Evolutionary conservation across 2,797 vertebrate species (phyloP), one percentile per base, ranked within the genome.

Genomic region (Girardinus metallicus): DNA sequence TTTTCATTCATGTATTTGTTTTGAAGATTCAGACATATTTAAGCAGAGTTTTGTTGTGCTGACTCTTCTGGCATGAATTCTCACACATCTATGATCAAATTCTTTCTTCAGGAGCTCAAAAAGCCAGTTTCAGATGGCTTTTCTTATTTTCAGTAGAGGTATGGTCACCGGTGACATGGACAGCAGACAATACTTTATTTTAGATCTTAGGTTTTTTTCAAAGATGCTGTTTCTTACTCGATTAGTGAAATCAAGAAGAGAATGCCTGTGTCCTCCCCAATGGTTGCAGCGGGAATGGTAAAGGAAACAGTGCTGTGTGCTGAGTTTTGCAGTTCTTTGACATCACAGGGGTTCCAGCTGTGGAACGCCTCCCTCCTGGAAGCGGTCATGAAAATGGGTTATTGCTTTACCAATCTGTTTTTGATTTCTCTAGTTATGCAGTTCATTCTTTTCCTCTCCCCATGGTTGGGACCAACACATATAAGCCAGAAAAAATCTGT

Each of bases 1-100:
- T 84, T 78, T 77, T 41, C 47, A 75, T 44, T n/a, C 86, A 77
- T 41, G 18, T 13, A 68, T 87, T 88, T 91, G 74, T 88, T 83
- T 83, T 79, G 43, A 78, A 81, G 43, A 79, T 84, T 90, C 68
- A 81, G 80, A 85, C 13, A 76, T 79, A 85, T 85, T 83, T 49
- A 55, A 78, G 47, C 66, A 51, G 64, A 81, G 64, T 87, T 86
- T 83, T 85, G 66, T 84, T 86, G 77, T 78, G 55, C 87, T 82
- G 51, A 53, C 51, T 26, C 7, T 53, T 53, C 51, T 26, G 23
- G 51, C 3, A 26, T 9, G 3, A 10, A 53, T 26, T 53, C 8
- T 53, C 21, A 53, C 23, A 53, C 8, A 13, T 57, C n/a, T 57
- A n/a, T n/a, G 3, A 55, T 55, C 53, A 60, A 29, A 60, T 29